phyloP scores from a whole-genome alignment of 2,888 invertebrate genomes.

The Acrocera orbiculus region DNA sequence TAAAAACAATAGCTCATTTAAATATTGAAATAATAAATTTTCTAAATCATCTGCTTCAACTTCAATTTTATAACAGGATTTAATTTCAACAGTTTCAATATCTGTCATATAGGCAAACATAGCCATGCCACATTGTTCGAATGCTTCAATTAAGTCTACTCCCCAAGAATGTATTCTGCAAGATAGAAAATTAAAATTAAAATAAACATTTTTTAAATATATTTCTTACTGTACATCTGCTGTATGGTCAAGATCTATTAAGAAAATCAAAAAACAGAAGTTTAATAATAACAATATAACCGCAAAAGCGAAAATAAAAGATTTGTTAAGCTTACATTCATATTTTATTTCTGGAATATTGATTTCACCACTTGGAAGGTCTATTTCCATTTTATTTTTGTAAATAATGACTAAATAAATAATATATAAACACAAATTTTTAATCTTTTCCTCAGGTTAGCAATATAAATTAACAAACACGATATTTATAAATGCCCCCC shows the following conservation, averaged over 20 bases:
- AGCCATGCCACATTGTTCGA: slow-evolving; percentile 85
- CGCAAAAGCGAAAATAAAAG: neutral
- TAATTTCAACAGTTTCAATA: slow-evolving; percentile 62
- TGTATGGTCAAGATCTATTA: slow-evolving; percentile 83
- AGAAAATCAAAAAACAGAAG: neutral
- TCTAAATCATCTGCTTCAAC: slow-evolving; percentile 79
- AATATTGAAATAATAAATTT: slow-evolving; percentile 75
- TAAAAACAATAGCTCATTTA: slow-evolving; percentile 84
- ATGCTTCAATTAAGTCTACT: slow-evolving; percentile 64
- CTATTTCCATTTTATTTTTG: too few relatives aligned
- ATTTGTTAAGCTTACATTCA: slow-evolving; percentile 50
- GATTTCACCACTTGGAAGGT: too few relatives aligned
- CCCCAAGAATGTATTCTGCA: slow-evolving; percentile 86
- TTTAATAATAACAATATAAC: neutral
- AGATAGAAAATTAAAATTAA: slow-evolving; percentile 3
- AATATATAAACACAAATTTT: too few relatives aligned
- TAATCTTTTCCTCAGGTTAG: too few relatives aligned
- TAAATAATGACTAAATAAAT: too few relatives aligned
- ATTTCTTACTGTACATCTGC: slow-evolving; percentile 91
- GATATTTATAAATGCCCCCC: too few relatives aligned
- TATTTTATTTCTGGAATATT: slow-evolving; percentile 50
- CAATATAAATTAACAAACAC: too few relatives aligned
- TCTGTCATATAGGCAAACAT: slow-evolving; percentile 99
- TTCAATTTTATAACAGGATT: slow-evolving; percentile 60
- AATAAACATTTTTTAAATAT: neutral